Evolutionary conservation across 2,888 invertebrate genomes (phyloP), one percentile per base, ranked within the genome.

Genomic region (Cancer borealis): DNA sequence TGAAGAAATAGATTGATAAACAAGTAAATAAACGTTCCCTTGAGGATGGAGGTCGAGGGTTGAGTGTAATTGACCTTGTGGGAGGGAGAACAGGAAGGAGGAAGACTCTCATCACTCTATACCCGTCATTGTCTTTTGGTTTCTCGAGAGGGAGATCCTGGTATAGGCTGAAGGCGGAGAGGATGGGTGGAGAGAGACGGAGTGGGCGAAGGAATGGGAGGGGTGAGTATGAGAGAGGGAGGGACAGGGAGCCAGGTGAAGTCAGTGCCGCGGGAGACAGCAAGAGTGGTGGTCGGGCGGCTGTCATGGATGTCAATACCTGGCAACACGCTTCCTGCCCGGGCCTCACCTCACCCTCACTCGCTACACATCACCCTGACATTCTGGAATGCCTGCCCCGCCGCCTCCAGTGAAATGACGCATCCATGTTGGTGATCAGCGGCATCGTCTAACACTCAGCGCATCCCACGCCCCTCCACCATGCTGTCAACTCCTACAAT

Each of bases 111-210:
- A 39, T 39, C 39, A 14, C 84, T 84, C 84, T 84, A 84, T 30
- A 39, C 84, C 39, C 39, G 84, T 0, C 84, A 84, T 84, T 84
- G 84, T 84, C 84, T 84, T 84, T 84, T 12, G 17, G 39, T 84
- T 84, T 84, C 84, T 84, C 84, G 84, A 84, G 84, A 84, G 84
- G 84, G 84, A 84, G 39, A 84, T 84, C 84, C 84, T 84, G 84
- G 84, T 84, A 84, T 30, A 90, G 90, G 54, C 17, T 39, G 90
- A 30, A 47, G 54, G 60, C 17, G 30, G 30, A 26, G 89, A 89
- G 89, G 49, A 26, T 17, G 39, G 54, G 30, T 5, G 21, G 14
- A 39, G 60, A n/a, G 54, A 17, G 60, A 26, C 10, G 21, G 39
- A 90, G 46, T 14, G 90, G 60, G 54, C 8, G 54, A 90, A 30